These are phyloP conservation scores for Canis aureus DNA, from an alignment of 2,113 vertebrate genomes.

Conservation along the genomic window DNA sequence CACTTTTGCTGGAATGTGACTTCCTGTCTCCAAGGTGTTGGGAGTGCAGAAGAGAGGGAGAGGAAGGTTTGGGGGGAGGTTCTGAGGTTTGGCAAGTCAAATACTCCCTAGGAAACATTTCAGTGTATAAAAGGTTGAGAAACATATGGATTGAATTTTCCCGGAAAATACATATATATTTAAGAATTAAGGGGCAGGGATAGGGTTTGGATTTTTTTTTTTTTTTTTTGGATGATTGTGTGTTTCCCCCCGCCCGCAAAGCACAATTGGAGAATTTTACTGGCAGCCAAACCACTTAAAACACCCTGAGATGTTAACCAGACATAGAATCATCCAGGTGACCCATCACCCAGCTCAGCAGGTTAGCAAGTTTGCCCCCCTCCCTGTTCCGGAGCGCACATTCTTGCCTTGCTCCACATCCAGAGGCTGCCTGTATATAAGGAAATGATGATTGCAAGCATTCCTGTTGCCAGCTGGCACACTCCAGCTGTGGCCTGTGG, in stretches of 20 bases:
- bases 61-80: not conserved
- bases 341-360: not conserved
- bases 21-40: not conserved
- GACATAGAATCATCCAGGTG: not conserved
- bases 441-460: not conserved
- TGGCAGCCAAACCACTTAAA: slow-evolving; percentile 48
- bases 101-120: slow-evolving; percentile 72
- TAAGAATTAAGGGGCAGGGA: slow-evolving; percentile 42
- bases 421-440: fast-evolving
- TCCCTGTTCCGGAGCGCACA: not conserved
- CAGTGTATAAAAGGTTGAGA: slow-evolving; percentile 40
- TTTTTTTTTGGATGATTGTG: slow-evolving; percentile 11
- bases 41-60: not conserved
- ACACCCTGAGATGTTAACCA: slow-evolving; percentile 63
- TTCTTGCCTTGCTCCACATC: not conserved
- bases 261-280: slow-evolving; percentile 59
- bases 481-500: fast-evolving
- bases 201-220: not conserved
- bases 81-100: slow-evolving; percentile 38
- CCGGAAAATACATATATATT: slow-evolving; percentile 61
- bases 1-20: not conserved
- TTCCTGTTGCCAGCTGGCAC: fast-evolving
- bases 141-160: slow-evolving; percentile 81
- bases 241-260: slow-evolving; percentile 20
- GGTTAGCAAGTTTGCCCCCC: not conserved